phyloP scores from a whole-genome alignment of 2,797 vertebrate species.

The Geotrypetes seraphini region DNA sequence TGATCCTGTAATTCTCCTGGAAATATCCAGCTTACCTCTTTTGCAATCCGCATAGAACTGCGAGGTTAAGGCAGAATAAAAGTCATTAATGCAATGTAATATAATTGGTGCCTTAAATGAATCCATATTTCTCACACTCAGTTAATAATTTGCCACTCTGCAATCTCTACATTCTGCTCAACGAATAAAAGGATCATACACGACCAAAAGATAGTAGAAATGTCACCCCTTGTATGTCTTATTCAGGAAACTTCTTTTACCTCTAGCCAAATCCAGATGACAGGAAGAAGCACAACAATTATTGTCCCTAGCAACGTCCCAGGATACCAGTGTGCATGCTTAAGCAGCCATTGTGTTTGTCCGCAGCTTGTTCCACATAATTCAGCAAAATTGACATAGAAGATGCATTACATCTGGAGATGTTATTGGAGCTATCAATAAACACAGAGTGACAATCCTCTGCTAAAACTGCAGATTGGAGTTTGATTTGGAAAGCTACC shows the following conservation, averaged over 20 bases:
- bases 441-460: constrained; percentile 20
- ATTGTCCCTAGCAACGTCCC: constrained; percentile 19
- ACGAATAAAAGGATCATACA: constrained; percentile 21
- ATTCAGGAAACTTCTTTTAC: constrained; percentile 17
- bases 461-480: constrained; percentile 9
- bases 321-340: constrained; percentile 5
- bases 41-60: too few relatives aligned
- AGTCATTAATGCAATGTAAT: too few relatives aligned
- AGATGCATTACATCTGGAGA: constrained; percentile 35
- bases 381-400: constrained; percentile 20
- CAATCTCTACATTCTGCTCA: too few relatives aligned
- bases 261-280: constrained; percentile 19
- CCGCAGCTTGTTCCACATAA: constrained; percentile 15
- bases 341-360: constrained; percentile 8
- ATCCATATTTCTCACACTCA: too few relatives aligned
- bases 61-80: too few relatives aligned
- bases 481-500: background rate
- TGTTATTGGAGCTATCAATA: constrained; percentile 34
- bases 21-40: too few relatives aligned
- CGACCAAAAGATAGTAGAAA: constrained; percentile 11
- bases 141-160: too few relatives aligned
- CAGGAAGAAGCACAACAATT: constrained; percentile 16
- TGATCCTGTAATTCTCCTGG: too few relatives aligned
- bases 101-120: too few relatives aligned
- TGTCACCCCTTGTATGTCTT: constrained; percentile 4